Evolutionary conservation across 2,113 vertebrate genomes (phyloP), one percentile per base, ranked within the genome.

Genomic region (Lucifuga dentata): DNA sequence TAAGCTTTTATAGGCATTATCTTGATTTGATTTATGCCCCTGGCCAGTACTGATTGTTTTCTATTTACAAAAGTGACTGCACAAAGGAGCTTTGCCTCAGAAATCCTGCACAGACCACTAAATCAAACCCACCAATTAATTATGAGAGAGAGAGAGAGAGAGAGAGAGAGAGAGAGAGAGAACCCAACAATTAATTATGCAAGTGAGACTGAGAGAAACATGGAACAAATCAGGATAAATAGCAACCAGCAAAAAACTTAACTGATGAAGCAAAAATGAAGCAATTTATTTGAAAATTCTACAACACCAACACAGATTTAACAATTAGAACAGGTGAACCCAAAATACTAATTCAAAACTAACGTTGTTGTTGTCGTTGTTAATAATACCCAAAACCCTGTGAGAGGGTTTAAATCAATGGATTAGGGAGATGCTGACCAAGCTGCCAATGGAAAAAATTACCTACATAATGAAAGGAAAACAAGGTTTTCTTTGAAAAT

Each of bases 171-270:
- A 44, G 20, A 35, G 40, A 12, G 35, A 29, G 56, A 35, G 17
- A 15, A 46, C 17, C n/a, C 38, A 29, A 61, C 11, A 73, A 80
- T 67, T 59, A 68, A 83, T 79, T 76, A 68, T 53, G 41, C 29
- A 20, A 66, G 38, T 19, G 60, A 40, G 32, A 24, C n/a, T n/a
- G 44, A 38, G 53, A 44, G 33, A 7, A 50, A 51, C 32, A 52
- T 16, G 45, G 45, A 50, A 65, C 5, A 36, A 68, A 48, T 92
- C 67, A 93, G 93, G 1, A 92, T 91, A 15, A 94, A 93, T 84
- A 92, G 90, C 76, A 93, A 93, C 67, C 91, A 91, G 23, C n/a
- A 58, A 21, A 38, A 41, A 73, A 61, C 11, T 53, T 26, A 41
- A 58, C 36, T 7, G 17, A 29, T 17, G 10, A 51, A 32, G 23